These are phyloP conservation scores for Plotosus lineatus DNA, from an alignment of 2,113 vertebrate genomes.

Conservation along the genomic window DNA sequence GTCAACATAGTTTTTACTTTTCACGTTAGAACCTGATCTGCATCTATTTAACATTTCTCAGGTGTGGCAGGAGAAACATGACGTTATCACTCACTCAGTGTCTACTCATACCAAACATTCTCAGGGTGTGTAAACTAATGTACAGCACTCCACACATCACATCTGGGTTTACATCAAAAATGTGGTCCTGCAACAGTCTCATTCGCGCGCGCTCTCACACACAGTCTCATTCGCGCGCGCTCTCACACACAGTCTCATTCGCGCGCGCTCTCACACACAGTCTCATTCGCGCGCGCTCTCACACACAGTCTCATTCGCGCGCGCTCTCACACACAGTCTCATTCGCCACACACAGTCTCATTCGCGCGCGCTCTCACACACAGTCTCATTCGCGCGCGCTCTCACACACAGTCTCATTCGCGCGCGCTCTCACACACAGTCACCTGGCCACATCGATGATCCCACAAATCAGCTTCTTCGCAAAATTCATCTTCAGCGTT, in stretches of 20 bases:
- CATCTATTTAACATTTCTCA: too few relatives aligned
- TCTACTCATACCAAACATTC: background rate
- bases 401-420: background rate
- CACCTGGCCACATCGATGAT: constrained; percentile 69
- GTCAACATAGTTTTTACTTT: too few relatives aligned
- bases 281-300: too few relatives aligned
- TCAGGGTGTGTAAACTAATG: background rate
- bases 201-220: background rate
- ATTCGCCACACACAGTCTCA: constrained; percentile 58
- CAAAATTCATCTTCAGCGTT: constrained; percentile 65
- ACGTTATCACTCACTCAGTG: background rate
- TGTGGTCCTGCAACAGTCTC: background rate
- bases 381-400: constrained; percentile 23
- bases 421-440: constrained; percentile 28
- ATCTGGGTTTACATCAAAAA: background rate
- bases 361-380: background rate
- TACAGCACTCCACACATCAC: background rate
- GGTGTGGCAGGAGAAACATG: too few relatives aligned
- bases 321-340: constrained; percentile 54
- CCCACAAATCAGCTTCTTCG: constrained; percentile 60
- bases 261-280: background rate
- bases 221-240: too few relatives aligned
- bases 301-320: background rate
- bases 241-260: too few relatives aligned
- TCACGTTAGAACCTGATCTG: too few relatives aligned